A percentile compares a stretch with the other conserved stretches of the same genome.
phyloP scores from a whole-genome alignment of 2,797 vertebrate species.

The Cirrhinus mrigala region DNA sequence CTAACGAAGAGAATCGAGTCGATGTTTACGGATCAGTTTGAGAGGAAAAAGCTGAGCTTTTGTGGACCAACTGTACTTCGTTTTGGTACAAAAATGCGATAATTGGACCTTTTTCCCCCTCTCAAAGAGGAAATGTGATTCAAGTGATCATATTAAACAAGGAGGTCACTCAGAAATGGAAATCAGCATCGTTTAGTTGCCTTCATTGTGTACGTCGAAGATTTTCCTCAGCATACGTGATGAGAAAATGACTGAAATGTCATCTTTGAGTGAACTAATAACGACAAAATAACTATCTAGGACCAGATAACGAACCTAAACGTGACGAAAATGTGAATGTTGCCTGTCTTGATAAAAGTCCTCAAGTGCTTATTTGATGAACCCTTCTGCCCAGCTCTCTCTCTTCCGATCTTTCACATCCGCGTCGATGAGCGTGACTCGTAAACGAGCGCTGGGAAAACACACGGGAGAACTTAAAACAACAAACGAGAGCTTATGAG shows the following conservation, averaged over 20 bases:
- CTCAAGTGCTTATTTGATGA: conserved; percentile 71
- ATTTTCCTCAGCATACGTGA: not conserved
- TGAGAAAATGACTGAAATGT: not conserved
- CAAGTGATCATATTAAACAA: not conserved
- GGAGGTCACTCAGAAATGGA: conserved; percentile 10
- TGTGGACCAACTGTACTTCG: conserved; percentile 10
- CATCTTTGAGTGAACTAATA: conserved; percentile 1
- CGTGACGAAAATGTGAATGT: conserved; percentile 10
- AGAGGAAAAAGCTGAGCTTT: not conserved
- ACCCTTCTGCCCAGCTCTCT: not conserved
- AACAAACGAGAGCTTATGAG: not conserved
- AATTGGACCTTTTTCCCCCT: conserved; percentile 4
- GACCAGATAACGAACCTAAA: conserved; percentile 22
- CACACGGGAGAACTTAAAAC: conserved; percentile 1
- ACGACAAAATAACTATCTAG: conserved; percentile 19
- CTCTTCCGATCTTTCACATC: conserved; percentile 10
- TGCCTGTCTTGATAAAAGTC: conserved; percentile 49
- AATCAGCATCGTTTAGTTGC: not conserved
- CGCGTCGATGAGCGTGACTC: not conserved
- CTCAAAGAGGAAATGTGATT: conserved; percentile 25
- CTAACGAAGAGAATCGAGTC: not conserved
- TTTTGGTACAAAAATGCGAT: conserved; percentile 3
- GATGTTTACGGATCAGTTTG: not conserved
- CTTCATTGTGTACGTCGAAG: not conserved
- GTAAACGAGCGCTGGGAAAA: not conserved